A percentile compares a stretch with the other conserved stretches of the same genome.
Evolutionary conservation across 2,888 invertebrate species (phyloP).

Genomic region (Lasioglossum figueresi): DNA sequence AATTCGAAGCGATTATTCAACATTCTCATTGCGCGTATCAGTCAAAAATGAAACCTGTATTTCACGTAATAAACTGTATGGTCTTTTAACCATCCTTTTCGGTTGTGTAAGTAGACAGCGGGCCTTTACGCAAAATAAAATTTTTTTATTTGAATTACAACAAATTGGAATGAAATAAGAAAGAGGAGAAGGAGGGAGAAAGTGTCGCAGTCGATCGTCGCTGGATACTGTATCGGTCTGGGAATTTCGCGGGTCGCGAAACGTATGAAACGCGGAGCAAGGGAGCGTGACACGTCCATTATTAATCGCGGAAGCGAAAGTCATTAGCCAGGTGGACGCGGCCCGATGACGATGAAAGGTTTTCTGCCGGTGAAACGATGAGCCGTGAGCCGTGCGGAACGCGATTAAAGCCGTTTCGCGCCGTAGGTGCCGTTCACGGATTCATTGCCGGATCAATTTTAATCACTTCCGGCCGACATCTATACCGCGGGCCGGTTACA

Average conservation of each 20-base stretch:
- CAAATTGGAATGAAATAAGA: no score
- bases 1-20: no score
- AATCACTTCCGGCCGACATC: constrained; percentile 49
- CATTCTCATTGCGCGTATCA: no score
- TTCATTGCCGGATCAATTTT: constrained; percentile 62
- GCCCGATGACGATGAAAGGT: constrained; percentile 31
- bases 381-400: constrained; percentile 20
- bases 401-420: constrained; percentile 49
- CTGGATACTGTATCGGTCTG: neutral
- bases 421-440: constrained; percentile 47
- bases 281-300: constrained; percentile 12
- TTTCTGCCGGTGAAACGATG: constrained; percentile 22
- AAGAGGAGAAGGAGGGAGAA: neutral
- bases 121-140: no score
- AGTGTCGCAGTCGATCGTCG: neutral
- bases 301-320: constrained; percentile 25
- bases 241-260: neutral
- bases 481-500: constrained; percentile 38
- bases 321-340: constrained; percentile 30
- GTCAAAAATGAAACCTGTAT: no score
- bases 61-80: no score
- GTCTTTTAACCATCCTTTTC: no score
- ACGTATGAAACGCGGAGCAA: neutral
- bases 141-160: no score
- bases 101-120: no score